phyloP scores from a whole-genome alignment of 2,113 vertebrate genomes.

The Mellivora capensis region DNA sequence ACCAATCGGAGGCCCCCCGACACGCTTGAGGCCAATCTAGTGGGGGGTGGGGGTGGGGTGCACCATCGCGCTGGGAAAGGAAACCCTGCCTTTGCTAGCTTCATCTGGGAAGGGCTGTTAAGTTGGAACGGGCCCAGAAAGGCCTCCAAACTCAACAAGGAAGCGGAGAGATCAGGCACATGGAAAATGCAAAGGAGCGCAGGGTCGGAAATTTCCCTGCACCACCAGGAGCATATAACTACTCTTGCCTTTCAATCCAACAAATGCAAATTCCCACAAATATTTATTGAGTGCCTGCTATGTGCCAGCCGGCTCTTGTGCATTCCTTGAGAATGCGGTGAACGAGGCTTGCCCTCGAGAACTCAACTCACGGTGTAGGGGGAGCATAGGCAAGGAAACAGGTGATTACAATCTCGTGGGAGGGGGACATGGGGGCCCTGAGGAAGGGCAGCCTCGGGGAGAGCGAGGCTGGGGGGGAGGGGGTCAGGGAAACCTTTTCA shows the following conservation, averaged over 20 bases:
- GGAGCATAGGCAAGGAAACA: background rate
- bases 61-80: background rate
- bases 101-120: background rate
- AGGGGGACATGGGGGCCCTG: background rate
- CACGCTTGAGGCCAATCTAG: background rate
- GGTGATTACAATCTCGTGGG: fast-evolving
- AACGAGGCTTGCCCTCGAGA: background rate
- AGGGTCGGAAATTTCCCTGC: background rate
- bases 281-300: background rate
- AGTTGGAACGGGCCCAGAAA: background rate
- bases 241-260: background rate
- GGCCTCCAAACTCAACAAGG: background rate
- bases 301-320: background rate
- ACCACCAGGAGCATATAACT: background rate
- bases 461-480: background rate
- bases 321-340: background rate
- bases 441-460: background rate
- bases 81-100: background rate
- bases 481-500: background rate
- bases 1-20: background rate
- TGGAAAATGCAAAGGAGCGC: background rate
- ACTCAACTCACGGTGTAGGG: fast-evolving
- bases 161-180: background rate
- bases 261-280: background rate
- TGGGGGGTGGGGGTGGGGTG: background rate